phyloP scores from a whole-genome alignment of 2,113 vertebrate species.

The Uria aalge region DNA sequence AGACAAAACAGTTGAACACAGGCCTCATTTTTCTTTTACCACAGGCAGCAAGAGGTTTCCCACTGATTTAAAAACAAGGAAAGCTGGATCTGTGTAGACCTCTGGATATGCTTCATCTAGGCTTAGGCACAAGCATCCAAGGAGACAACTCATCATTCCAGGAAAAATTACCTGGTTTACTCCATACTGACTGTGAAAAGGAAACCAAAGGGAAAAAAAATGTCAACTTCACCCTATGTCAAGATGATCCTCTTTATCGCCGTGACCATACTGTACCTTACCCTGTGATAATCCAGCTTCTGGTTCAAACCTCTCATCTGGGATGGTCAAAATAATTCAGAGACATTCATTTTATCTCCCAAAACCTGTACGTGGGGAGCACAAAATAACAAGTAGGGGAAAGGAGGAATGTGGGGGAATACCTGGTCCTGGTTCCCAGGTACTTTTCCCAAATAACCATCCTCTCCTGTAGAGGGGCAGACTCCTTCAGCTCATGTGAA shows the following conservation, averaged over 20 bases:
- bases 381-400: background rate
- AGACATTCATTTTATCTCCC: background rate
- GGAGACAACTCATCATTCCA: background rate
- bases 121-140: background rate
- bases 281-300: background rate
- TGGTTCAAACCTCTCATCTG: background rate
- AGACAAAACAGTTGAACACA: slow-evolving; percentile 10
- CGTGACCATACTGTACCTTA: background rate
- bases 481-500: background rate
- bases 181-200: background rate
- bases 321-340: background rate
- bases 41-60: background rate
- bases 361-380: background rate
- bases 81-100: background rate
- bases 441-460: background rate
- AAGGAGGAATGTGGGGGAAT: background rate
- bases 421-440: background rate
- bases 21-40: slow-evolving; percentile 5
- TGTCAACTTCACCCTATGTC: background rate
- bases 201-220: background rate
- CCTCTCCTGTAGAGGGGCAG: background rate
- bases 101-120: background rate
- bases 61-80: background rate
- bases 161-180: background rate
- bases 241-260: background rate